These are phyloP conservation scores for Cynoglossus semilaevis DNA, from an alignment of 2,113 vertebrate genomes.

Conservation along the genomic window DNA sequence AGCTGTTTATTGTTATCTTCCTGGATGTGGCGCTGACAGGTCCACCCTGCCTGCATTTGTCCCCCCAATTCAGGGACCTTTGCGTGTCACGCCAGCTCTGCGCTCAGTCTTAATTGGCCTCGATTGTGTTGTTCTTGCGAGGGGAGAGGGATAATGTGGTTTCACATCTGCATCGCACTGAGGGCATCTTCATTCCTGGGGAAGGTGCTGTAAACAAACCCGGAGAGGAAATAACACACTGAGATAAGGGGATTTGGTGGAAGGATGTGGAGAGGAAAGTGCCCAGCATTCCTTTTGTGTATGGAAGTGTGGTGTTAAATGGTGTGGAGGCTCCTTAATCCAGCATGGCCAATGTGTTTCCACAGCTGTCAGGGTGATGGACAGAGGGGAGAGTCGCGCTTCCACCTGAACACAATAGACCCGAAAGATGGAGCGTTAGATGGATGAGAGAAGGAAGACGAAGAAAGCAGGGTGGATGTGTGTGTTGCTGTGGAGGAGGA, in stretches of 20 bases:
- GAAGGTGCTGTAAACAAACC: conserved; percentile 10
- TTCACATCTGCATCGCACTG: conserved; percentile 8
- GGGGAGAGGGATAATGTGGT: conserved; percentile 19
- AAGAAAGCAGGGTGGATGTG: conserved; percentile 11
- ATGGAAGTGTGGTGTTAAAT: conserved; percentile 42
- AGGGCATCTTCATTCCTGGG: not conserved
- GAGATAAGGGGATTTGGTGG: conserved; percentile 5
- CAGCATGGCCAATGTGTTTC: conserved; percentile 89
- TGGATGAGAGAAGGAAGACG: conserved; percentile 15
- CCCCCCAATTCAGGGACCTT: conserved; percentile 71
- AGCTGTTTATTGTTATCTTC: conserved; percentile 79
- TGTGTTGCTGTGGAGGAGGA: conserved; percentile 50
- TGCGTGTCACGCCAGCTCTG: conserved; percentile 58
- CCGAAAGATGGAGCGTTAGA: conserved; percentile 72
- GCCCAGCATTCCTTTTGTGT: conserved; percentile 44
- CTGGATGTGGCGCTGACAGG: conserved; percentile 70
- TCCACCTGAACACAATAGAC: conserved; percentile 87
- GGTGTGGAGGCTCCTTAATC: conserved; percentile 63
- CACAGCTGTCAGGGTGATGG: conserved; percentile 91
- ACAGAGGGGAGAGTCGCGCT: conserved; percentile 81
- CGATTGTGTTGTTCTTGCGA: conserved; percentile 50
- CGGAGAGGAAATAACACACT: not conserved
- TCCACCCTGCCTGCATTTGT: conserved; percentile 67
- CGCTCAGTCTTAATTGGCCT: conserved; percentile 64
- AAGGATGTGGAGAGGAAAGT: conserved; percentile 15